A percentile compares a stretch with the other conserved stretches of the same genome.
Conservation (phyloP, 1,140 invertebrate species). For the Hypothenemus hampei region DNA sequence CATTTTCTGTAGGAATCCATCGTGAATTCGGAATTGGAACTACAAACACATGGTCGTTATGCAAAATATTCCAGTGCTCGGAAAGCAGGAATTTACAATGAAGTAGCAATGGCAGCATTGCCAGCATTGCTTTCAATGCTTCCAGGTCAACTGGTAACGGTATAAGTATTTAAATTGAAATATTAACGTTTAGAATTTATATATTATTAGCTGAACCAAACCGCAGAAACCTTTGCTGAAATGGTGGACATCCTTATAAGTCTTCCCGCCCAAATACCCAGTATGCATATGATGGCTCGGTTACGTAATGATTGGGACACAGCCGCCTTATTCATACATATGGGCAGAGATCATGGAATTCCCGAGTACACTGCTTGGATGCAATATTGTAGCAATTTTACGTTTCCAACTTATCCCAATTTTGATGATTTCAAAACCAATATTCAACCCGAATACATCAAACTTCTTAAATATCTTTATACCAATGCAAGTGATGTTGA, state of each 20-base stretch:
- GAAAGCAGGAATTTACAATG: conserved; percentile 67
- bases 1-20: conserved; percentile 52
- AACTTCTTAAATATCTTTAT: conserved; percentile 61
- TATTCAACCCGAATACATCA: conserved; percentile 53
- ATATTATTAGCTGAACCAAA: conserved; percentile 41
- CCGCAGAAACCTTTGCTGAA: conserved; percentile 44
- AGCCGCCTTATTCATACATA: conserved; percentile 53
- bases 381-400: conserved; percentile 58
- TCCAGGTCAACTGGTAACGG: conserved; percentile 53
- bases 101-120: conserved; percentile 68
- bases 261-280: conserved; percentile 48
- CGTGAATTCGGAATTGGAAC: conserved; percentile 58
- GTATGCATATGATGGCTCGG: conserved; percentile 46
- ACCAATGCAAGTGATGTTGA: conserved; percentile 77
- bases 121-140: conserved; percentile 67
- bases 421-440: conserved; percentile 63
- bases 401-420: conserved; percentile 39
- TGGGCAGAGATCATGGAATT: conserved; percentile 86
- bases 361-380: conserved; percentile 76
- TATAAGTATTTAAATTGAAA: neutral
- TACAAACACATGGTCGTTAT: conserved; percentile 60
- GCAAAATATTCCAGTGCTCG: conserved; percentile 77
- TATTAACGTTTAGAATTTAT: neutral
- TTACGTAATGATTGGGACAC: conserved; percentile 48
- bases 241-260: conserved; percentile 48